Evolutionary conservation across 2,797 vertebrate genomes (phyloP), one percentile per base, ranked within the genome.

Genomic region (Bradypodion ventrale): DNA sequence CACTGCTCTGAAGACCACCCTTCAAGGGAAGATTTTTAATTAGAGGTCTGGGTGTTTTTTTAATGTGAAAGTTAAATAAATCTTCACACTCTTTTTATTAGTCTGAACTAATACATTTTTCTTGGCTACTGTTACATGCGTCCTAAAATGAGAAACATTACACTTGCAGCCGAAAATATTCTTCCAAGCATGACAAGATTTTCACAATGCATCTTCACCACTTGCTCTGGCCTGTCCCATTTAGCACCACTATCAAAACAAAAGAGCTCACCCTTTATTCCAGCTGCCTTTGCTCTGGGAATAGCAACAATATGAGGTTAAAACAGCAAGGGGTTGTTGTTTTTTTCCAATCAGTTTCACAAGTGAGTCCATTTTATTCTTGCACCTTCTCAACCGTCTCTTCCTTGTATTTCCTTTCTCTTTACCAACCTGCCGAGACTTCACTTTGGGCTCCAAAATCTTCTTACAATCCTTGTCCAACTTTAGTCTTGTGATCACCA

Each of bases 81-180:
- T 44, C 29, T 21, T 10, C 35, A 25, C n/a, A 7, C 13, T 32
- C 40, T 29, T 69, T 77, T 69, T 37, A 35, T 62, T 49, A 8
- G 29, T 13, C 13, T n/a, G 37, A 29, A 9, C 44, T 75, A 74
- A 80, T 35, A 27, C 44, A 27, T 46, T 27, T 84, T 62, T 65
- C 9, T 13, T 70, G 46, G 40, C 29, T 5, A 23, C 9, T 2
- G 29, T 60, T 68, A 7, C 32, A 63, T 19, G 3, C 46, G 78
- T 13, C 49, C 25, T 8, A 46, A 52, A 19, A 16, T 56, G 83
- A 32, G 62, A 68, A 42, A 56, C 46, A 7, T 56, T 19, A 44
- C 35, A 66, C 62, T 69, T 46, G 40, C 63, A 68, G 78, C 78
- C 70, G 74, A 75, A 85, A 75, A 68, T 75, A 75, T 65, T 35